Evolutionary conservation across 1,140 invertebrate genomes (phyloP), one percentile per base, ranked within the genome.

Genomic region (Brachionus rotundiformis): DNA sequence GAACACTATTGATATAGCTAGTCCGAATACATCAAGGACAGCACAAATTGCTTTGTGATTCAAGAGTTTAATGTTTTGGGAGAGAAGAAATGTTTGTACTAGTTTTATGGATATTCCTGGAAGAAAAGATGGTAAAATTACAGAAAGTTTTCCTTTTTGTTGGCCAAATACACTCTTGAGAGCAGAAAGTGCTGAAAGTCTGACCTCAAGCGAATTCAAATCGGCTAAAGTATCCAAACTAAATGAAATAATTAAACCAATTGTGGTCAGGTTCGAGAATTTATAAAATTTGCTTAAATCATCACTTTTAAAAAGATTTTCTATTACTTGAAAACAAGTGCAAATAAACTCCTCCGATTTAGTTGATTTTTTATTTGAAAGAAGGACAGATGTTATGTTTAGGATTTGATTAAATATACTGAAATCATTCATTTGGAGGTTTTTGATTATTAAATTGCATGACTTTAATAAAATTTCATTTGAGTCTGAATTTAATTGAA

Each of bases 41-140:
- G n/a, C 0, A 25, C 44, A 54, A 8, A 63, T 16, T 19, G 54
- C 13, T 41, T 79, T 79, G 47, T 79, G 76, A 63, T 79, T 79
- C 1, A 79, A 5, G 11, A 79, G 29, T 33, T 79, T 54, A 1
- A 79, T 13, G 36, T 79, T 63, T 33, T 39, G 31, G 41, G 5
- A 13, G 0, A 79, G 25, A 1, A 79, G 47, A 25, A 79, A 79
- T 59, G 39, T 54, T 63, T 79, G 76, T 4, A 33, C 33, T 10
- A 79, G 16, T 41, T 79, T 79, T 10, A 79, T 79, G 19, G 47
- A 79, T 10, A 79, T 19, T 0, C 76, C 76, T 7, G 76, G 76
- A 25, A 79, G 47, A 59, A 79, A 79, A 10, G 76, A 63, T 19
- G 16, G n/a, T n/a, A 79, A 39, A 1, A 79, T 33, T 13, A 59